Percentiles rank a stretch among this genome's conserved stretches.
Conservation (phyloP, 2,797 vertebrate species). For the Propithecus perrieri region DNA sequence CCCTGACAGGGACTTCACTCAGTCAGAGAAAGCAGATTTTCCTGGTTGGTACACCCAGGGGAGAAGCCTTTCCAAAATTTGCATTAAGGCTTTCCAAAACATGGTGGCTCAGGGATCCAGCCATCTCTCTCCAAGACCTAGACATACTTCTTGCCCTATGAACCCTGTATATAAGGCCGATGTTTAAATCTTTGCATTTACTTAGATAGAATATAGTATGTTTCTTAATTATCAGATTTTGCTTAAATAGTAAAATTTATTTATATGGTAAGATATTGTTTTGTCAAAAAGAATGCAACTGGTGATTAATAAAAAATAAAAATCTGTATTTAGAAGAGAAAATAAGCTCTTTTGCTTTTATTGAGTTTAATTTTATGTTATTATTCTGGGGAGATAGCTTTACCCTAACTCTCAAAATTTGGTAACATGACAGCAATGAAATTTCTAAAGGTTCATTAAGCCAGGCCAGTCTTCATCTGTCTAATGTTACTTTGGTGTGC, state of each 20-base stretch:
- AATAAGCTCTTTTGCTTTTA: neutral
- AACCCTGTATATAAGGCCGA: neutral
- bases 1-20: neutral
- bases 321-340: neutral
- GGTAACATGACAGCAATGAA: neutral
- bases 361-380: neutral
- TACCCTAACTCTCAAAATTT: neutral
- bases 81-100: neutral
- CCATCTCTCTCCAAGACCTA: neutral
- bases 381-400: neutral
- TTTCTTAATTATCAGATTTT: constrained; percentile 3
- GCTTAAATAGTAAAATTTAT: neutral
- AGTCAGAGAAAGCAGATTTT: neutral
- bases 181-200: neutral
- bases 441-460: neutral
- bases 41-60: neutral
- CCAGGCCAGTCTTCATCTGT: neutral
- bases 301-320: neutral
- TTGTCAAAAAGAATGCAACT: neutral
- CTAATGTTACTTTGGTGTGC: neutral
- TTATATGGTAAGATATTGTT: neutral
- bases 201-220: neutral
- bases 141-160: neutral
- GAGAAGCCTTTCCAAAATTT: neutral
- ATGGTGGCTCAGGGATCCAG: neutral